Evolutionary conservation across 2,113 vertebrate genomes (phyloP), one percentile per base, ranked within the genome.

Genomic region (Columbina picui): DNA sequence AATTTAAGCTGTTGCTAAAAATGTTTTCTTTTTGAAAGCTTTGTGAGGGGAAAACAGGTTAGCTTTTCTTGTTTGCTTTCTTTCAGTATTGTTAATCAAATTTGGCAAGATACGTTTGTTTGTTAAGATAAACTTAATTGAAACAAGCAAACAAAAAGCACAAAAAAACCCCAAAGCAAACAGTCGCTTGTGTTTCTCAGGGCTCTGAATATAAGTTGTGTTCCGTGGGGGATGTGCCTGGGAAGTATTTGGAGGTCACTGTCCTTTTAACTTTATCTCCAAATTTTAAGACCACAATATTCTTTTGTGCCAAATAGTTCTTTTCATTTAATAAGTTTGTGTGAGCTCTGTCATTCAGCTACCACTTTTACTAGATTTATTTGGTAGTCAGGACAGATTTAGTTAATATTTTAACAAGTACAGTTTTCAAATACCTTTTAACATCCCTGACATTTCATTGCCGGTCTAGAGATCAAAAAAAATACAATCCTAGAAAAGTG

Each of bases 201-300:
- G 41, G 69, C 79, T 78, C 38, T 68, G 75, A 20, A 22, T 76
- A 5, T 10, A 5, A 69, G 43, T 29, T 85, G 6, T 2, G 0
- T 18, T 84, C 71, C n/a, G 12, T 3, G 14, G 52, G 75, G 68
- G 7, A 70, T 67, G 14, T 8, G 55, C 50, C 43, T 81, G 78
- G 81, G 71, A 94, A 94, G 25, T 45, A 49, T 87, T 71, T 87
- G 68, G 84, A 83, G 84, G 78, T 96, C 39, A 0, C 43, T 64
- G 41, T 88, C 76, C 83, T 90, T 94, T 90, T 79, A 85, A 69
- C 25, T 91, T 93, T 32, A 64, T 90, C 64, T 89, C 60, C 61
- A 84, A 0, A 55, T 65, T 77, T 67, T 32, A 67, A 39, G 55
- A 84, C 6, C 52, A 64, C 68, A 93, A 52, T 56, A 76, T 69